Evolutionary conservation across 1,140 invertebrate species (phyloP), one percentile per base, ranked within the genome.

Genomic region (Cheumatopsyche charites): DNA sequence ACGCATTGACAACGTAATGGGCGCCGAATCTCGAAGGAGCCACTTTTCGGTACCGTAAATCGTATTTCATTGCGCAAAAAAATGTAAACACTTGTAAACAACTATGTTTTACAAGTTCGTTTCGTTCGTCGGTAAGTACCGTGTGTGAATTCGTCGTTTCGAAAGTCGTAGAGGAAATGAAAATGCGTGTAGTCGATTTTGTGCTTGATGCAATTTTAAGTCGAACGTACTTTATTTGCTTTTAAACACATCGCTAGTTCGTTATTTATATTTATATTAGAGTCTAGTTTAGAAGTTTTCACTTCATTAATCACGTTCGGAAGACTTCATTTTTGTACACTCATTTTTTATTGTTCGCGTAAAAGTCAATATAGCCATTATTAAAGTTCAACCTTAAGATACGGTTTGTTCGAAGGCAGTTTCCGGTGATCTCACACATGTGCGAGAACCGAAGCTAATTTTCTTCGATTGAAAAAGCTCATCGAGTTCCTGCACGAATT

Each of bases 381-480:
- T 58, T 4, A 25, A 58, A 58, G 55, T 58, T 58, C 13, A 58
- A 26, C 55, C 55, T 58, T 58, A 25, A 25, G 55, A 21, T 58
- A 58, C 21, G 55, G 55, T 23, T 58, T 58, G 17, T 25, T 25
- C 19, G 19, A 58, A 36, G n/a, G 21, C 21, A 58, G 55, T 23
- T 58, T 58, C 55, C 55, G 55, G 55, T 26, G 55, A 12, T 58
- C 12, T 13, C 7, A 17, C 15, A 52, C 15, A 52, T 7, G 19
- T 17, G 6, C 47, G 47, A 23, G 15, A 58, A 58, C 55, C 55
- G 19, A 25, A 58, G 23, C 55, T 58, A 58, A 58, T 58, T 25
- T 58, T 4, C n/a, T 17, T 52, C 47, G 23, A 58, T 58, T 9
- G 3, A 36, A 36, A 73, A 68, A 36, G 58, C 68, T 58, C 71